Conservation (phyloP, 2,113 vertebrate genomes). For the Calypte anna region DNA sequence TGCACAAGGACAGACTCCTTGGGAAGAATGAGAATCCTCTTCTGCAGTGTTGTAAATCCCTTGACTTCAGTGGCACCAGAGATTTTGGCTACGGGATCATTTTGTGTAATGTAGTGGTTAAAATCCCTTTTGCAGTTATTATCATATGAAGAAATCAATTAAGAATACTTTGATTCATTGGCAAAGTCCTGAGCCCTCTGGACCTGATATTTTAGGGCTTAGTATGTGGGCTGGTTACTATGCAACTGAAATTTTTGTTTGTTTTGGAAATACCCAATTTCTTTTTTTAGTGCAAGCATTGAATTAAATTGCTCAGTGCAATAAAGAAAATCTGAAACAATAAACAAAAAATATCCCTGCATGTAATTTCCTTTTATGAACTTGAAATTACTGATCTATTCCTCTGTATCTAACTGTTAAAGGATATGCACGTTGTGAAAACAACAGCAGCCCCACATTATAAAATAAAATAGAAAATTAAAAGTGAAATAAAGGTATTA, state of each 20-base stretch:
- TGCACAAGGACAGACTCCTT: not conserved
- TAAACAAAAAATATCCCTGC: conserved; percentile 3
- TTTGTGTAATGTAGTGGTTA: not conserved
- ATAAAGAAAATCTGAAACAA: conserved; percentile 24
- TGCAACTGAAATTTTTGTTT: conserved; percentile 37
- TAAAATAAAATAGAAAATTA: not conserved
- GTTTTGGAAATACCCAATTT: conserved; percentile 20
- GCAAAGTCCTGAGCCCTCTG: conserved; percentile 6
- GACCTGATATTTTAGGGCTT: conserved; percentile 5
- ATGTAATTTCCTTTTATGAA: not conserved
- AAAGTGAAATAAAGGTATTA: not conserved
- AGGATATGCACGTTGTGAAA: not conserved
- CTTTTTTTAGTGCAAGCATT: not conserved
- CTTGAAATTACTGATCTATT: not conserved
- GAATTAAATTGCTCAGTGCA: conserved; percentile 13
- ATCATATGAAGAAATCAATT: not conserved
- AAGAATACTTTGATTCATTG: not conserved
- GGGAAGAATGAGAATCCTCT: not conserved
- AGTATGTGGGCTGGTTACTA: conserved; percentile 19
- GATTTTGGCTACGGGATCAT: not conserved
- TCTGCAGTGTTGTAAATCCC: not conserved
- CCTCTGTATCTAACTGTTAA: not conserved
- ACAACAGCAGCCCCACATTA: not conserved
- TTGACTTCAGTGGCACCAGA: not conserved
- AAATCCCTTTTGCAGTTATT: not conserved